Evolutionary conservation across 1,140 invertebrate genomes (phyloP).

Genomic region (Stegodyphus dumicola): DNA sequence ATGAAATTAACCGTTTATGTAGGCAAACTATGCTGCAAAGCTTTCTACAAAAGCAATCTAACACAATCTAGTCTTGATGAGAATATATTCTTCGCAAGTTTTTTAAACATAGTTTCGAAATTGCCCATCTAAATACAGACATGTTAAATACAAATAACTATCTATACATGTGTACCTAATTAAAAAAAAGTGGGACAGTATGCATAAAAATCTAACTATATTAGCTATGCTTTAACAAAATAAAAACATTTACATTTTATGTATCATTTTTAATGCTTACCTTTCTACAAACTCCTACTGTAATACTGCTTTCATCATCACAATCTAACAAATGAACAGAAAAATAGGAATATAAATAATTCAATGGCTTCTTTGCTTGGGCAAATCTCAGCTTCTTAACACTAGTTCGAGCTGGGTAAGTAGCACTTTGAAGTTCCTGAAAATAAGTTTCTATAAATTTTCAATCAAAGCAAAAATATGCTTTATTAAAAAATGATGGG

Average conservation of each 20-base stretch:
- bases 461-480: not conserved
- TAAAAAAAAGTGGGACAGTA: too few relatives aligned
- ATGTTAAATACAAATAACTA: too few relatives aligned
- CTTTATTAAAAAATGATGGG: not conserved
- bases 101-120: too few relatives aligned
- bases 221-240: not conserved
- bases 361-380: constrained; percentile 50
- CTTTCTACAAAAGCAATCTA: too few relatives aligned
- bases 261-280: constrained; percentile 9
- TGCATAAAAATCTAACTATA: too few relatives aligned
- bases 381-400: constrained; percentile 47
- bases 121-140: too few relatives aligned
- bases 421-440: constrained; percentile 46
- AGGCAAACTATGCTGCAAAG: too few relatives aligned
- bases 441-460: not conserved
- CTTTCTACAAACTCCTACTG: constrained; percentile 38
- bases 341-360: constrained; percentile 51
- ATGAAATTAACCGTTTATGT: too few relatives aligned
- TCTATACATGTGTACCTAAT: too few relatives aligned
- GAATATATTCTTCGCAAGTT: too few relatives aligned
- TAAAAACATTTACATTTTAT: not conserved
- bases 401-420: constrained; percentile 52
- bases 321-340: constrained; percentile 45
- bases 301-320: constrained; percentile 55
- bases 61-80: too few relatives aligned